Conservation (phyloP, 2,888 invertebrate genomes). For the Epistrophe eligans region DNA sequence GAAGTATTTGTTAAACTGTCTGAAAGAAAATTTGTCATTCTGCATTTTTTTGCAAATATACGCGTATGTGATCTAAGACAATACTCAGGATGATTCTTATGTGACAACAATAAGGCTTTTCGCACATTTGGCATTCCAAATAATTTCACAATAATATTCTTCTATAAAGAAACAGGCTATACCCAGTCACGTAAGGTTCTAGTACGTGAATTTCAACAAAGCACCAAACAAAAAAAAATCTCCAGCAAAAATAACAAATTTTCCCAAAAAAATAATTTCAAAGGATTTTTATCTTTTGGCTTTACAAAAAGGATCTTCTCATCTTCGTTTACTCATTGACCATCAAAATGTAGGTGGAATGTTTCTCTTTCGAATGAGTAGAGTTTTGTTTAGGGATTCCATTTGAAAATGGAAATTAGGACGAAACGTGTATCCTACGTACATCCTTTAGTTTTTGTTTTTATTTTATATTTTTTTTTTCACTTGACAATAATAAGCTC, state of each 20-base stretch:
- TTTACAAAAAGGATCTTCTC: constrained; percentile 51
- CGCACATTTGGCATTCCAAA: constrained; percentile 73
- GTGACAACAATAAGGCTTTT: constrained; percentile 74
- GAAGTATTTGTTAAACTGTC: constrained; percentile 66
- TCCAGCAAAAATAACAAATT: constrained; percentile 15
- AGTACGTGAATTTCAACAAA: constrained; percentile 54
- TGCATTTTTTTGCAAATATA: constrained; percentile 24
- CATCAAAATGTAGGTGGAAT: constrained; percentile 51
- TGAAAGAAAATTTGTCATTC: constrained; percentile 34
- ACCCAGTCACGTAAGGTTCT: background rate
- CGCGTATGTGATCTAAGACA: constrained; percentile 67
- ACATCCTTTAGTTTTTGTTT: constrained; percentile 6
- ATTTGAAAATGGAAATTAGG: constrained; percentile 47
- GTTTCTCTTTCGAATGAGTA: constrained; percentile 56
- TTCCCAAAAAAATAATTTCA: constrained; percentile 9
- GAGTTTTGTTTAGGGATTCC: constrained; percentile 1
- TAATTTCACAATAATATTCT: constrained; percentile 68
- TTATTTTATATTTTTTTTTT: constrained; percentile 8
- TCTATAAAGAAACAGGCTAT: background rate
- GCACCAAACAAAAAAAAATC: background rate
- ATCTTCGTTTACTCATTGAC: constrained; percentile 29
- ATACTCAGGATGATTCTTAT: constrained; percentile 57
- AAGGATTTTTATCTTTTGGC: background rate
- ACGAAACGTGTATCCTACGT: constrained; percentile 41
- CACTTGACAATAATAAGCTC: constrained; percentile 67